Evolutionary conservation across 2,797 vertebrate genomes (phyloP).

Genomic region (Lepus oiostolus): DNA sequence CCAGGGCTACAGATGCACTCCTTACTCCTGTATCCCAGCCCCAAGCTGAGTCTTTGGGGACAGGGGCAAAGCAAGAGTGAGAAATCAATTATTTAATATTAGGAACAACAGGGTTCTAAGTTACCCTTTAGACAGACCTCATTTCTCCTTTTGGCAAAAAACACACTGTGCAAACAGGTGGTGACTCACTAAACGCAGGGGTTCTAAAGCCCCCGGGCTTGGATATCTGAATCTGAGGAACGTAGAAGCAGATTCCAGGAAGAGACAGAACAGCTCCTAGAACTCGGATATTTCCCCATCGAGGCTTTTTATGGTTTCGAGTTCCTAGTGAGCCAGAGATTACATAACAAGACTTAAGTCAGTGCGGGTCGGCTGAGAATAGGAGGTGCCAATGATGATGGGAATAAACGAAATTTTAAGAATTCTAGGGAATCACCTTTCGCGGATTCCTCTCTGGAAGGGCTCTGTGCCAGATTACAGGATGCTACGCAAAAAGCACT

Average conservation of each 20-base stretch:
- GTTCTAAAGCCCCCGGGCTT: not conserved
- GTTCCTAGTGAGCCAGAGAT: not conserved
- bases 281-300: not conserved
- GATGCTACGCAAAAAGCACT: not conserved
- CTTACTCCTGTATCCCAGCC: not conserved
- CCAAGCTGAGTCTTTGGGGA: not conserved
- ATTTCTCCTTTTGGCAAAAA: not conserved
- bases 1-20: not conserved
- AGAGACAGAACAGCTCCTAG: not conserved
- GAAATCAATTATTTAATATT: not conserved
- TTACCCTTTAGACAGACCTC: not conserved
- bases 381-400: not conserved
- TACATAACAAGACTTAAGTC: not conserved
- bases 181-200: slow-evolving; percentile 5
- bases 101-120: not conserved
- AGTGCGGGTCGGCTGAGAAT: not conserved
- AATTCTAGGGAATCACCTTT: not conserved
- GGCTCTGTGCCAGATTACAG: not conserved
- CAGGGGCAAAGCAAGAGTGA: not conserved
- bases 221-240: not conserved
- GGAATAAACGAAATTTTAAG: not conserved
- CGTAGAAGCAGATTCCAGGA: not conserved
- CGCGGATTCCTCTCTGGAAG: not conserved
- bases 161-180: not conserved
- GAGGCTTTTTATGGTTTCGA: not conserved